These are phyloP conservation scores for Mesoligia furuncula DNA, from an alignment of 2,888 invertebrate genomes.

Conservation along the genomic window DNA sequence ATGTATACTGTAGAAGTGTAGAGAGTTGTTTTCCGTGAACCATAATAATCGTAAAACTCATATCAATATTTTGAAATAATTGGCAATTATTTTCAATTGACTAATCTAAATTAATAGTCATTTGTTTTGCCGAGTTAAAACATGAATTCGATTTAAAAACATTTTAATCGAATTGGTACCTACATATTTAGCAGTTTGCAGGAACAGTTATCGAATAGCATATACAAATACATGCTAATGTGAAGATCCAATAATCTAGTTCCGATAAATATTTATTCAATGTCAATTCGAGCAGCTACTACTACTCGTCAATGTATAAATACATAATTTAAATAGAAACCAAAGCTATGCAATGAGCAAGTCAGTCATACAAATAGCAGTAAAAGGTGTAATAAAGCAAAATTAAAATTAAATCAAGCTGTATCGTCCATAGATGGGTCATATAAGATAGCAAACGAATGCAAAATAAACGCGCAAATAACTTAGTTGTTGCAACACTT, in stretches of 20 bases:
- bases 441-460: slow-evolving; percentile 66
- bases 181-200: slow-evolving; percentile 28
- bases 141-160: background rate
- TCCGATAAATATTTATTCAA: slow-evolving; percentile 33
- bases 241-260: slow-evolving; percentile 12
- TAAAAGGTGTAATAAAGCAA: slow-evolving; percentile 50
- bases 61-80: slow-evolving; percentile 27
- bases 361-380: slow-evolving; percentile 23
- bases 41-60: background rate
- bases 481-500: slow-evolving; percentile 57
- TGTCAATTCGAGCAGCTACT: slow-evolving; percentile 42
- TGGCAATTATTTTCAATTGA: slow-evolving; percentile 29
- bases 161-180: slow-evolving; percentile 18
- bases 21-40: slow-evolving; percentile 9
- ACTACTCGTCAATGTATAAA: slow-evolving; percentile 18
- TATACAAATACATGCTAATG: slow-evolving; percentile 35
- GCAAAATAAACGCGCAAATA: slow-evolving; percentile 60
- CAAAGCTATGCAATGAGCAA: slow-evolving; percentile 8
- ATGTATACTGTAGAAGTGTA: slow-evolving; percentile 15
- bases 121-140: background rate
- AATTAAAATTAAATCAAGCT: slow-evolving; percentile 66
- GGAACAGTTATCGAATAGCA: slow-evolving; percentile 10
- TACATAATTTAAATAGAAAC: slow-evolving; percentile 22
- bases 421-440: slow-evolving; percentile 85
- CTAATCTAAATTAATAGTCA: background rate